Percentiles rank a stretch among this genome's conserved stretches.
phyloP scores from a whole-genome alignment of 1,140 invertebrate species.

The Pseudomyrmex concolor region DNA sequence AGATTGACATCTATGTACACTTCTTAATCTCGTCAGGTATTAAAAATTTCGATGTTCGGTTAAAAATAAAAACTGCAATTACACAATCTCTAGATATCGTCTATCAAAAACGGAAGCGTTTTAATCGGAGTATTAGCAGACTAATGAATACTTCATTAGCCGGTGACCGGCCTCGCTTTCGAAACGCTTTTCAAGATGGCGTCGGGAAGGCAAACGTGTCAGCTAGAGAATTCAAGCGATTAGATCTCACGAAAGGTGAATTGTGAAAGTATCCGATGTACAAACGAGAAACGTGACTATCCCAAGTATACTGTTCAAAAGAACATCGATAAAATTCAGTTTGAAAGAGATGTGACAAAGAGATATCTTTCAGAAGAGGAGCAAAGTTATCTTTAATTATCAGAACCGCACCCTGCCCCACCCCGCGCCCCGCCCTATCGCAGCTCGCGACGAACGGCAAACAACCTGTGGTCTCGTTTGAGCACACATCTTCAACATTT shows the following conservation, averaged over 20 bases:
- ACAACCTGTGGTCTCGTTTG: neutral
- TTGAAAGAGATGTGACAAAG: neutral
- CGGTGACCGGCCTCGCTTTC: constrained; percentile 61
- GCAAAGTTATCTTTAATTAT: constrained; percentile 53
- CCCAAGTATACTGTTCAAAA: neutral
- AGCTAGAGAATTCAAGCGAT: neutral
- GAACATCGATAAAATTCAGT: neutral
- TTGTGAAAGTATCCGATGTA: neutral
- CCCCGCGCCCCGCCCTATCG: constrained; percentile 80
- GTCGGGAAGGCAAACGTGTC: constrained; percentile 40
- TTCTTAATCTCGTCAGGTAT: no score
- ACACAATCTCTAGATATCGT: neutral
- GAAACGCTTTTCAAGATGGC: constrained; percentile 75
- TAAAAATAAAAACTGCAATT: no score
- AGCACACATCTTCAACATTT: neutral
- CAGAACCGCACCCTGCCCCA: constrained; percentile 84
- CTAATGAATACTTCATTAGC: neutral
- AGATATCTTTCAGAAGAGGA: neutral
- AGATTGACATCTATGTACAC: no score
- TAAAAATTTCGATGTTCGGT: neutral
- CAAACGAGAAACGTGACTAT: neutral
- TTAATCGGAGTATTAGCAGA: neutral
- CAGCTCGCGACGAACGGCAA: constrained; percentile 77
- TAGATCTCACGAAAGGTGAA: neutral
- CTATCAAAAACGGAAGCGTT: neutral